These are phyloP conservation scores for Toxostoma redivivum DNA, from an alignment of 2,113 vertebrate genomes.

Conservation along the genomic window DNA sequence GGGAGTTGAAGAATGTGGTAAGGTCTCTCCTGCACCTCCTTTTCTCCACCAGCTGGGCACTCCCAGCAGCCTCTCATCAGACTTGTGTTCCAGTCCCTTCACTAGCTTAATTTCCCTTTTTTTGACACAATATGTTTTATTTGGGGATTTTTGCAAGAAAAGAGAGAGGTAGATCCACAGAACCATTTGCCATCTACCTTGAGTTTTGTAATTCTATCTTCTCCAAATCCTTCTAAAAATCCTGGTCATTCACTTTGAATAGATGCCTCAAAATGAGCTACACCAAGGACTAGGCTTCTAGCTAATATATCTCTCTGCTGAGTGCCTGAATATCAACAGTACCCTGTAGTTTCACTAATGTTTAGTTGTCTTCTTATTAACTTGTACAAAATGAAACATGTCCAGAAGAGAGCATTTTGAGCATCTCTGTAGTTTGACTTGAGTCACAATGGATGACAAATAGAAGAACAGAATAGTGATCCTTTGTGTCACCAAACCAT, in stretches of 20 bases:
- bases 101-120: background rate
- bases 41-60: background rate
- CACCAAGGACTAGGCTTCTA: background rate
- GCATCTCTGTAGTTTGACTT: background rate
- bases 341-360: background rate
- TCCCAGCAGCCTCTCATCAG: background rate
- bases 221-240: background rate
- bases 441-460: background rate
- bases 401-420: background rate
- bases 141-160: background rate
- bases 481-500: background rate
- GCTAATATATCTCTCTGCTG: background rate
- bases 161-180: background rate
- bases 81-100: background rate
- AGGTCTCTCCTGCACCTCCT: background rate
- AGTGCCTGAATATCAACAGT: background rate
- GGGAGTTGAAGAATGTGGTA: background rate
- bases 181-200: background rate
- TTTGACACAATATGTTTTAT: background rate
- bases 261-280: background rate
- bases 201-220: background rate
- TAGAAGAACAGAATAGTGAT: background rate
- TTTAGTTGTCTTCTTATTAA: background rate
- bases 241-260: background rate
- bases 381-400: background rate